These are phyloP conservation scores for Pollenia amentaria DNA, from an alignment of 2,888 invertebrate genomes.

Conservation along the genomic window DNA sequence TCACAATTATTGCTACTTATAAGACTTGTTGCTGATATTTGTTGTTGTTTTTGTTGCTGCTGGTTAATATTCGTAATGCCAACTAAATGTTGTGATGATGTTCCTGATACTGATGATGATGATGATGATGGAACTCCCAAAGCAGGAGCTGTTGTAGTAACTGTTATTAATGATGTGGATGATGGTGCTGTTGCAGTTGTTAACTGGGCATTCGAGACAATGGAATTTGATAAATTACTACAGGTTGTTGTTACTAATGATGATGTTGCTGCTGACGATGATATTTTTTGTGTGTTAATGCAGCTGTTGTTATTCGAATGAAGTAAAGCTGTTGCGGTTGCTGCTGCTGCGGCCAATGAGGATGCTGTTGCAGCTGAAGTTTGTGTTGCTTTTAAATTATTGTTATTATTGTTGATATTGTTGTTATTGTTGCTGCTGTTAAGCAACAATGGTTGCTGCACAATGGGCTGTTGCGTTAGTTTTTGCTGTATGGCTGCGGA, in stretches of 20 bases:
- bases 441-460: conserved; percentile 50
- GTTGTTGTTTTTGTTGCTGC: conserved; percentile 1
- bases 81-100: conserved; percentile 78
- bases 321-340: conserved; percentile 61
- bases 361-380: conserved; percentile 73
- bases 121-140: conserved; percentile 79
- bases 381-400: conserved; percentile 71
- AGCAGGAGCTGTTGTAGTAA: conserved; percentile 56
- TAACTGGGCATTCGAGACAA: conserved; percentile 68
- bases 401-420: conserved; percentile 48
- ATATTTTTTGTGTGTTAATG: conserved; percentile 62
- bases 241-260: conserved; percentile 23
- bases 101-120: conserved; percentile 30
- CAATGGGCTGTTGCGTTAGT: conserved; percentile 64
- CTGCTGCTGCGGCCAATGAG: conserved; percentile 63
- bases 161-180: conserved; percentile 56
- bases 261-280: neutral
- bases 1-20: conserved; percentile 83
- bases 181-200: conserved; percentile 38
- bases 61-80: conserved; percentile 42
- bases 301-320: conserved; percentile 48
- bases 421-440: conserved; percentile 57
- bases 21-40: conserved; percentile 69
- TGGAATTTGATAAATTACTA: conserved; percentile 51
- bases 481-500: neutral